Conservation (phyloP, 2,113 vertebrate genomes). For the Chunga burmeisteri region DNA sequence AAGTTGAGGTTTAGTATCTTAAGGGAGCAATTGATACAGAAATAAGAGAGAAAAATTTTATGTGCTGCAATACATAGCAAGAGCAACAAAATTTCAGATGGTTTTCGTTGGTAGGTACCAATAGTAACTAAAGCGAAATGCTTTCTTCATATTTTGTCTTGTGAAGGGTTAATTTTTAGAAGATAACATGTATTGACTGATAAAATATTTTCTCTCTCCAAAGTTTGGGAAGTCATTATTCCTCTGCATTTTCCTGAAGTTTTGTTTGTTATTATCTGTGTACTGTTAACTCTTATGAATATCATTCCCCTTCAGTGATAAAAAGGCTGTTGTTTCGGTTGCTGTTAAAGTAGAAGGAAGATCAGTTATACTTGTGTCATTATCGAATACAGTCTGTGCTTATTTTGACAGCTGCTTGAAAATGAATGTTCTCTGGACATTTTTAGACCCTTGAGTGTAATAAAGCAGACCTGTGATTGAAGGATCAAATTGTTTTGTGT, state of each 20-base stretch:
- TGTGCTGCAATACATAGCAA: background rate
- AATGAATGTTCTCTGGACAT: slow-evolving; percentile 50
- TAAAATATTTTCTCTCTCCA: background rate
- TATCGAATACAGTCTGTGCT: background rate
- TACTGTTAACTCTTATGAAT: background rate
- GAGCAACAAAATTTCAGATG: background rate
- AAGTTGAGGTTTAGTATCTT: background rate
- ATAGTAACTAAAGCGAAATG: background rate
- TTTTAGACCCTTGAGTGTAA: slow-evolving; percentile 59
- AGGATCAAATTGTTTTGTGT: slow-evolving; percentile 40
- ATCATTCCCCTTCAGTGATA: background rate
- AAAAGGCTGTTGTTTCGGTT: background rate
- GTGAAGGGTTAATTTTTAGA: background rate
- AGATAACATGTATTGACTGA: background rate
- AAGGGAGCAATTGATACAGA: background rate
- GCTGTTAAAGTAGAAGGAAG: background rate
- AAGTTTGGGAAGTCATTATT: background rate
- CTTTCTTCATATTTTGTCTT: background rate
- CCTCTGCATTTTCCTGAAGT: background rate
- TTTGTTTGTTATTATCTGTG: background rate
- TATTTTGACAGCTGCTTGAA: slow-evolving; percentile 49
- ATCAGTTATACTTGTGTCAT: slow-evolving; percentile 12
- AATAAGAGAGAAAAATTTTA: background rate
- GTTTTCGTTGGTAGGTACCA: slow-evolving; percentile 8
- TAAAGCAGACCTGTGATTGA: slow-evolving; percentile 66